Evolutionary conservation across 2,797 vertebrate species (phyloP), one percentile per base, ranked within the genome.

Genomic region (Orestias chungarensis): DNA sequence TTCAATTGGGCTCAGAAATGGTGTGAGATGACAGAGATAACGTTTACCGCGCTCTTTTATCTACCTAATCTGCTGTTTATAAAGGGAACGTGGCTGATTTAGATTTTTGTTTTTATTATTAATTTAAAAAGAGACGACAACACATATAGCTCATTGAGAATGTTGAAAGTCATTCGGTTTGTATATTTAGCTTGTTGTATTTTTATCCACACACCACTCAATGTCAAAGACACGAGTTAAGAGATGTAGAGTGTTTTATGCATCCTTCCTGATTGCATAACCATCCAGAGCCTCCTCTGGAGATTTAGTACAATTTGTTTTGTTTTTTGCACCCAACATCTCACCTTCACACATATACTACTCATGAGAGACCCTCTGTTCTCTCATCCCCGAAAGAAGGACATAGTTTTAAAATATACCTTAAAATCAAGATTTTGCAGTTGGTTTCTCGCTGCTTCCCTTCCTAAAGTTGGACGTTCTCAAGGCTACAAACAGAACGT

Each of bases 171-270:
- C 82, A 71, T 88, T 78, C 69, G 5, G 73, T 71, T 86, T 75
- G 80, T 88, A 81, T 85, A 81, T 87, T 91, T 90, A 89, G 88
- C 90, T 88, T 76, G 38, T 85, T 74, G 71, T 88, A 74, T 86
- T 87, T 82, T 77, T 71, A 84, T 70, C 82, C 78, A 50, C 68
- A 72, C 43, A 23, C 35, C 78, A 64, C 70, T 76, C 69, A 2
- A 44, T 79, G 78, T 86, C 68, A 80, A 81, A 79, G 78, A 82
- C 79, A 74, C 57, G 71, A 54, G 69, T 78, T 64, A 52, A 78
- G 79, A 76, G 74, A 81, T 65, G 42, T 6, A 64, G 66, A 68
- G 50, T 81, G 73, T 87, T 83, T 82, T 72, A 74, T 82, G 64
- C 74, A 43, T 74, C 68, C 72, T 64, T 27, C 82, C 76, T 76